phyloP scores from a whole-genome alignment of 2,113 vertebrate species.

The Columba livia region DNA sequence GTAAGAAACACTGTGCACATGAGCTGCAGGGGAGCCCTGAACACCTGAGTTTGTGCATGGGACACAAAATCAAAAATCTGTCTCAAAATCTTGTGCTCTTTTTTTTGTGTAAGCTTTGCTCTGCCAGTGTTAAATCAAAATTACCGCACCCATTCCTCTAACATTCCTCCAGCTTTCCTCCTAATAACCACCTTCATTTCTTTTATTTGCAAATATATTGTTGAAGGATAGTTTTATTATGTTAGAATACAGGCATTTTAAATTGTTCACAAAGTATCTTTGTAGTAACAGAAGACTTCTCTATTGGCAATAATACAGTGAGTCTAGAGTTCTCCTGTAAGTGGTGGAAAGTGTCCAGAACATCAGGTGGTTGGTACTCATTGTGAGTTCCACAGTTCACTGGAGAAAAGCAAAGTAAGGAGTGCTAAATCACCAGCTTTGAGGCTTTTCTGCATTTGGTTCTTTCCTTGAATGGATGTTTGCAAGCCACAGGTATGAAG shows the following conservation, averaged over 20 bases:
- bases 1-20: constrained; percentile 32
- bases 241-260: neutral
- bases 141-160: neutral
- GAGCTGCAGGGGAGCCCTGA: neutral
- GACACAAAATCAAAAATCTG: neutral
- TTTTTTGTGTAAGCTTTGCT: neutral
- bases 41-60: neutral
- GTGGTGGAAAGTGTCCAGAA: neutral
- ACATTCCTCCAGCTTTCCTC: neutral
- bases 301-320: neutral
- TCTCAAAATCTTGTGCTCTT: neutral
- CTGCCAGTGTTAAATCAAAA: neutral
- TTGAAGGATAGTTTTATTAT: neutral
- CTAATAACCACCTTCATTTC: neutral
- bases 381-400: neutral
- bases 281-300: neutral
- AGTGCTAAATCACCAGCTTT: neutral
- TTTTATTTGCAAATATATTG: neutral
- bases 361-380: neutral
- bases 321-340: neutral
- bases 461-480: neutral
- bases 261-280: neutral
- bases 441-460: neutral
- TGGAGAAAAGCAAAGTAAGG: neutral
- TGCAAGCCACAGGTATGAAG: neutral